These are phyloP conservation scores for Entomyzon cyanotis DNA, from an alignment of 2,113 vertebrate species.

Conservation along the genomic window DNA sequence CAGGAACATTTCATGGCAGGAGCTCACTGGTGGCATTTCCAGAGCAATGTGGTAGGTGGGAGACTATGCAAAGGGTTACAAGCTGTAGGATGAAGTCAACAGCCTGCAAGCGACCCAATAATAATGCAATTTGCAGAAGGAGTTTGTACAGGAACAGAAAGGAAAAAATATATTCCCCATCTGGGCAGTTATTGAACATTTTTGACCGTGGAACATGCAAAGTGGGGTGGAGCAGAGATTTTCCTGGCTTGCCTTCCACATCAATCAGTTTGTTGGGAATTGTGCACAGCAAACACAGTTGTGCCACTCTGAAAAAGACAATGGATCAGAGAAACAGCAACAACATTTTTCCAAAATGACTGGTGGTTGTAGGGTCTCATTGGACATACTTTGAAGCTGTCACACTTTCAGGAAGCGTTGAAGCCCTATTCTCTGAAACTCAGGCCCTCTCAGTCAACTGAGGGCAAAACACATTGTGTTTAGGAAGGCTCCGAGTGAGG, in stretches of 20 bases:
- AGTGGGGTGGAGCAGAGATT: constrained; percentile 60
- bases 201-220: constrained; percentile 16
- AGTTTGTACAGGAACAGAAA: constrained; percentile 36
- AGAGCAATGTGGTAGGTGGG: background rate
- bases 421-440: constrained; percentile 54
- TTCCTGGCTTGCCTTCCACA: constrained; percentile 64
- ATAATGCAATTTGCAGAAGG: constrained; percentile 35
- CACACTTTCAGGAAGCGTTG: constrained; percentile 51
- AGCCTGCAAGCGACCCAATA: background rate
- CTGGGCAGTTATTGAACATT: constrained; percentile 57
- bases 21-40: background rate
- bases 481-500: constrained; percentile 19
- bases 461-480: constrained; percentile 64
- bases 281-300: constrained; percentile 43
- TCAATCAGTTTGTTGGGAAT: constrained; percentile 56
- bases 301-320: constrained; percentile 64
- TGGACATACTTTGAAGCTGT: constrained; percentile 62
- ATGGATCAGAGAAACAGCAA: constrained; percentile 64
- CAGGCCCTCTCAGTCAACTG: constrained; percentile 43
- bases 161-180: constrained; percentile 51
- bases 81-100: constrained; percentile 9
- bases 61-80: constrained; percentile 15
- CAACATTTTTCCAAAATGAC: constrained; percentile 55
- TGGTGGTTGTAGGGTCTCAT: constrained; percentile 59
- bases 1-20: background rate